A percentile compares a stretch with the other conserved stretches of the same genome.
Conservation (phyloP, 2,797 vertebrate species). For the Sibirionetta formosa region DNA sequence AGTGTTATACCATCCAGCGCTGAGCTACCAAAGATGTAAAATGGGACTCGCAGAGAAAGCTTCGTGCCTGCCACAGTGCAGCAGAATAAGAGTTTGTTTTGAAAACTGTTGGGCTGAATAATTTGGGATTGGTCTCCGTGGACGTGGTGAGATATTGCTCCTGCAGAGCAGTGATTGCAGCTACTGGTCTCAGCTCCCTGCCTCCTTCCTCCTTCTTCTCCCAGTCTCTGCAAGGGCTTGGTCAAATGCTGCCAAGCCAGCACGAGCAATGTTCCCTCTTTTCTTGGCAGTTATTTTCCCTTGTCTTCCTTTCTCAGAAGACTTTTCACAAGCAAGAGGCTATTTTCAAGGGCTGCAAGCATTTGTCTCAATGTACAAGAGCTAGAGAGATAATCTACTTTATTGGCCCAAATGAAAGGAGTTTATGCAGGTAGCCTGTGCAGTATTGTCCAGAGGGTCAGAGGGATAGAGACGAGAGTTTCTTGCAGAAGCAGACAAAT, state of each 20-base stretch:
- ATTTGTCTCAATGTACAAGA: constrained; percentile 40
- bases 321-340: constrained; percentile 32
- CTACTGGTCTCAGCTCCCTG: constrained; percentile 9
- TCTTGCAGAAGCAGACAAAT: background rate
- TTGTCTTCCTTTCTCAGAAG: constrained; percentile 53
- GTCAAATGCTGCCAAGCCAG: constrained; percentile 22
- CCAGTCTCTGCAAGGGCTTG: background rate
- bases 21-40: constrained; percentile 26
- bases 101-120: constrained; percentile 43
- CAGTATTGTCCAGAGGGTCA: background rate
- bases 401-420: constrained; percentile 43
- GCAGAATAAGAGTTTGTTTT: constrained; percentile 26
- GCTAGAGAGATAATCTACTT: constrained; percentile 28
- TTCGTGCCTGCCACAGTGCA: constrained; percentile 1
- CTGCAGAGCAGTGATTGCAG: constrained; percentile 31
- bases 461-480: background rate
- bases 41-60: constrained; percentile 23
- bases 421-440: background rate
- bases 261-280: constrained; percentile 21
- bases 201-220: background rate
- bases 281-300: constrained; percentile 37
- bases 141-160: constrained; percentile 34
- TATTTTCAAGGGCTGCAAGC: constrained; percentile 42
- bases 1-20: constrained; percentile 1
- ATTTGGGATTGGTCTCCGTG: constrained; percentile 43